phyloP scores from a whole-genome alignment of 2,113 vertebrate genomes.

The Dipodomys spectabilis region DNA sequence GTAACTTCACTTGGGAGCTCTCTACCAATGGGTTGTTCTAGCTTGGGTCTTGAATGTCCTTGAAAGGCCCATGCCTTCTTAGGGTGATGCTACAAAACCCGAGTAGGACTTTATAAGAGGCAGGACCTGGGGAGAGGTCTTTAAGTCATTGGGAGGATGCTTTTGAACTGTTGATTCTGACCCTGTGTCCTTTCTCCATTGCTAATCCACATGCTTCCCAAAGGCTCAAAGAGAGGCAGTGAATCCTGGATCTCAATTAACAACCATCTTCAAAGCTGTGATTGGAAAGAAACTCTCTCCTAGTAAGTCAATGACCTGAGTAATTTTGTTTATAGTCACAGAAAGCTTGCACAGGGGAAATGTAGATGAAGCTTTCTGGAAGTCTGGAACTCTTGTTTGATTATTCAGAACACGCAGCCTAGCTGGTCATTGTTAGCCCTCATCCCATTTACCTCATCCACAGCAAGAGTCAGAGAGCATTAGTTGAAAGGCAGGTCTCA shows the following conservation, averaged over 20 bases:
- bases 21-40: neutral
- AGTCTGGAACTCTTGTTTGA: neutral
- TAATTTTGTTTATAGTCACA: neutral
- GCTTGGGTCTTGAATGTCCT: neutral
- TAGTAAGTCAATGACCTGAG: neutral
- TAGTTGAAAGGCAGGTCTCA: neutral
- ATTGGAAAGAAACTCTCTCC: neutral
- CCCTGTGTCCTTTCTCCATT: fast-evolving
- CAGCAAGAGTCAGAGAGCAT: too few species aligned
- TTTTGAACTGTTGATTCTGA: neutral
- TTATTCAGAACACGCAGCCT: neutral
- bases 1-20: neutral
- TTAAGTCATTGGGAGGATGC: too few species aligned
- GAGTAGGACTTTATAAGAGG: neutral
- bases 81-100: neutral
- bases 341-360: neutral
- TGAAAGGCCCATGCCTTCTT: too few species aligned
- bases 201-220: neutral
- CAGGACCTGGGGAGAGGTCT: neutral
- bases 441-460: too few species aligned
- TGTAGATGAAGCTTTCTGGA: neutral
- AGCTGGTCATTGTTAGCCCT: too few species aligned
- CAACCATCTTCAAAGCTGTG: neutral
- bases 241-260: too few species aligned
- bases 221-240: neutral